A percentile compares a stretch with the other conserved stretches of the same genome.
phyloP scores from a whole-genome alignment of 2,888 invertebrate species.

The Aphrophora alni region DNA sequence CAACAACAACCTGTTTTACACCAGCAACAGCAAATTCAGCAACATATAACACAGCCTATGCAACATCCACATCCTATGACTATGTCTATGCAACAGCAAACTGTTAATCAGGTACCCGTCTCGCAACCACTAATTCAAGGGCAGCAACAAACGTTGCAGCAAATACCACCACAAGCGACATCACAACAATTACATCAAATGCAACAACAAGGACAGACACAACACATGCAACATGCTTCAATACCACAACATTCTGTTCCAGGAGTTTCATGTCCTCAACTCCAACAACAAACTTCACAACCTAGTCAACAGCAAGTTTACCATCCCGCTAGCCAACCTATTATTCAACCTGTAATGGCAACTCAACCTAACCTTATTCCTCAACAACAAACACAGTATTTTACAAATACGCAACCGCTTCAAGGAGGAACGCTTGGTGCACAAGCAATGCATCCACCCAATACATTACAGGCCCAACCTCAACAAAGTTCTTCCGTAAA shows the following conservation, averaged over 20 bases:
- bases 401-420: constrained; percentile 14
- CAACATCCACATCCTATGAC: constrained; percentile 27
- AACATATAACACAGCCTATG: constrained; percentile 36
- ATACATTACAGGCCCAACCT: constrained; percentile 22
- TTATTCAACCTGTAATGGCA: constrained; percentile 57
- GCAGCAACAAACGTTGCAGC: constrained; percentile 44
- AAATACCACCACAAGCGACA: constrained; percentile 47
- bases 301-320: constrained; percentile 58
- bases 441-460: constrained; percentile 11
- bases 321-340: constrained; percentile 37
- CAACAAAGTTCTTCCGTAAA: constrained; percentile 41
- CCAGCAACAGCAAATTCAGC: constrained; percentile 43
- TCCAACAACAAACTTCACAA: constrained; percentile 51
- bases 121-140: constrained; percentile 40
- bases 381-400: constrained; percentile 31
- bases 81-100: constrained; percentile 44
- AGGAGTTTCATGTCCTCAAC: constrained; percentile 63
- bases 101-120: constrained; percentile 40
- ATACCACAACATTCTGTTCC: constrained; percentile 56
- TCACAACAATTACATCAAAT: constrained; percentile 40
- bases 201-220: constrained; percentile 57
- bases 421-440: constrained; percentile 18
- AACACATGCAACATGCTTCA: constrained; percentile 60
- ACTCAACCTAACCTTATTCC: constrained; percentile 41
- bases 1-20: constrained; percentile 43